Evolutionary conservation across 1,140 invertebrate genomes (phyloP), one percentile per base, ranked within the genome.

Genomic region (Tribolium madens): DNA sequence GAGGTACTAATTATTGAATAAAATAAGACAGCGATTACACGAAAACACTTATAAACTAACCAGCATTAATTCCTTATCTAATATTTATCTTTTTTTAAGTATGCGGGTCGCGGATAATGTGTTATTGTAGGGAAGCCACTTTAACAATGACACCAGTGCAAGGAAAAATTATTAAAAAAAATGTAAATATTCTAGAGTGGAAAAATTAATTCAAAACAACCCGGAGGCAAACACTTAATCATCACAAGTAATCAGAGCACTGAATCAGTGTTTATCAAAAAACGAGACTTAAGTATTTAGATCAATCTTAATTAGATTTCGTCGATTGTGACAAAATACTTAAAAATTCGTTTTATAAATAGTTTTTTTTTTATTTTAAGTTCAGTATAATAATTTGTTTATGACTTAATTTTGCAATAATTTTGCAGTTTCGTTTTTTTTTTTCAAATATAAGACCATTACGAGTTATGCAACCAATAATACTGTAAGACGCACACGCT

Each of bases 31-130:
- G 69, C 31, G 47, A 52, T 72, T 52, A 18, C 46, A 72, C 70
- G 14, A 50, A 72, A 52, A 48, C 50, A 72, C 70, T 64, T 9
- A 36, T 26, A 64, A 12, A 64, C 57, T 72, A 72, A 72, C 70
- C 7, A 72, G 46, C 12, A 72, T 72, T 72, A 72, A 72, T 72
- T 50, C 50, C 46, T 72, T 72, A 72, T 72, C 70, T 72, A 72
- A 72, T 72, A 72, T 72, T 72, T 72, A 72, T 72, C 70, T 72
- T 18, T 18, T 50, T 31, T 72, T 33, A 72, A 72, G 70, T 72
- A 47, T 33, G 13, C 17, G 57, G 57, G 26, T 64, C 13, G 70
- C 47, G 70, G 70, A 72, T 72, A 72, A 72, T 52, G 70, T 50
- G 46, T 72, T 36, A 50, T 72, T 50, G 36, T 72, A 72, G 21